A percentile compares a stretch with the other conserved stretches of the same genome.
phyloP scores from a whole-genome alignment of 2,113 vertebrate species.

The Coptodon rendalli region DNA sequence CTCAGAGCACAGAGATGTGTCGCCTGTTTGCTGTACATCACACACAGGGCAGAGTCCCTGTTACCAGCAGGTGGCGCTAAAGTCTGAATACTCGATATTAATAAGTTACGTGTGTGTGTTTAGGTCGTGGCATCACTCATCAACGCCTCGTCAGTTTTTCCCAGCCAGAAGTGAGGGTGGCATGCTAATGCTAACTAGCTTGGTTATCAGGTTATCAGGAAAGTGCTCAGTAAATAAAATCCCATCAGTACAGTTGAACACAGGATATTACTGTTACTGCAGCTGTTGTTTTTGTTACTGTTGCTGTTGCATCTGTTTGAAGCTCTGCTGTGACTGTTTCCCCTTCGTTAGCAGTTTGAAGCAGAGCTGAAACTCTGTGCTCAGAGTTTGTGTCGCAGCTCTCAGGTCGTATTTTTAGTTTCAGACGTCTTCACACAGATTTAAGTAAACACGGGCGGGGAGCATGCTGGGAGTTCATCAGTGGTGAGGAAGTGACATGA shows the following conservation, averaged over 20 bases:
- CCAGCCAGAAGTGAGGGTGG: not conserved
- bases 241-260: not conserved
- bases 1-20: rapidly evolving
- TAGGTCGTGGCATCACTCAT: not conserved
- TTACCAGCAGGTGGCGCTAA: not conserved
- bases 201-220: not conserved
- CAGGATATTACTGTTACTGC: rapidly evolving
- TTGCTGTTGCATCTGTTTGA: rapidly evolving
- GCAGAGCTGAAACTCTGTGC: not conserved
- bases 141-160: not conserved
- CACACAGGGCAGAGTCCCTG: not conserved
- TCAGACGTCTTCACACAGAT: not conserved
- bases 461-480: not conserved
- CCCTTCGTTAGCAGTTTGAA: not conserved
- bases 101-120: rapidly evolving
- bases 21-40: not conserved
- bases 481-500: not conserved
- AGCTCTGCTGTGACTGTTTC: not conserved
- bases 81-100: not conserved
- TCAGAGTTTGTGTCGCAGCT: not conserved
- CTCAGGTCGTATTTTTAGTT: not conserved
- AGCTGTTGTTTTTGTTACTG: rapidly evolving
- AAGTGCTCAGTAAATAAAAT: not conserved
- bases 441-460: not conserved
- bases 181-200: not conserved